phyloP scores from a whole-genome alignment of 2,888 invertebrate genomes.

The Drosophila hamatofila region DNA sequence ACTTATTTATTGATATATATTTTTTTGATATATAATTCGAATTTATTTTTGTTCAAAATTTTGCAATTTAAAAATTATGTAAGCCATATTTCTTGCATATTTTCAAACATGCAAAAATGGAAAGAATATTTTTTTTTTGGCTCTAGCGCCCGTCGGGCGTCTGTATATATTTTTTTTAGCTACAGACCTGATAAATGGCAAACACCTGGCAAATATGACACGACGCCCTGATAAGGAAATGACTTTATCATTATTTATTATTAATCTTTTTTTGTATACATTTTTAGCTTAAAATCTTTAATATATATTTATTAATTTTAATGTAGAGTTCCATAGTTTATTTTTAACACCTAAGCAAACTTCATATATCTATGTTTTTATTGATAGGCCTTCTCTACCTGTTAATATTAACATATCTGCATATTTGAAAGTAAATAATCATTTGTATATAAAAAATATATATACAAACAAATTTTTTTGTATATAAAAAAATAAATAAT shows the following conservation, averaged over 20 bases:
- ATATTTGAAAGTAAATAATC: background rate
- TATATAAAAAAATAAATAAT: background rate
- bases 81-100: background rate
- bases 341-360: background rate
- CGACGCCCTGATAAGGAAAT: slow-evolving; percentile 51
- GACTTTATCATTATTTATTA: slow-evolving; percentile 46
- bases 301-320: too few species aligned
- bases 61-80: too few species aligned
- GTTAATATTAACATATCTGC: background rate
- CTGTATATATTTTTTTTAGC: background rate
- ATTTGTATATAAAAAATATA: background rate
- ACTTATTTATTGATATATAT: too few species aligned
- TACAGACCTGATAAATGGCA: slow-evolving; percentile 54
- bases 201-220: slow-evolving; percentile 55
- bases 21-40: too few species aligned
- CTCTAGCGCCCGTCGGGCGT: background rate
- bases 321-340: background rate
- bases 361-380: background rate
- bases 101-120: slow-evolving; percentile 17
- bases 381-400: background rate
- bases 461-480: background rate
- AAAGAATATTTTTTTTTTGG: slow-evolving; percentile 15
- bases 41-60: too few species aligned
- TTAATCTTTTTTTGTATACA: background rate
- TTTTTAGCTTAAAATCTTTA: background rate